Conservation (phyloP, 2,113 vertebrate species). For the Geococcyx californianus region DNA sequence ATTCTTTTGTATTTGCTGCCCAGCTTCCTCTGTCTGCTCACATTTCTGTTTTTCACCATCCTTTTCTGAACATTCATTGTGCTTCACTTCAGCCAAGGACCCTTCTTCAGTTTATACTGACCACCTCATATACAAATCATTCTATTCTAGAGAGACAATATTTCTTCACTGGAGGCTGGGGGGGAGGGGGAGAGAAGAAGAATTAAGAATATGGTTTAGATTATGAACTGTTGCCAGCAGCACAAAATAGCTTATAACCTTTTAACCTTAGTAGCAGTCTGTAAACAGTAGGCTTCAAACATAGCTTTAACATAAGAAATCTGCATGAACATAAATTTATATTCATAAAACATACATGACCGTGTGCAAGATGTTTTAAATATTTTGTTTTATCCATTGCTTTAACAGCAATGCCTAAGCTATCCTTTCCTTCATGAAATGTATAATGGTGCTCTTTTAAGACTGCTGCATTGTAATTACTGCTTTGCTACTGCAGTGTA, state of each 20-base stretch:
- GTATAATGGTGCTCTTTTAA: conserved; percentile 53
- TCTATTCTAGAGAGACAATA: conserved; percentile 23
- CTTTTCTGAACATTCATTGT: not conserved
- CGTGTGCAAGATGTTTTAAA: not conserved
- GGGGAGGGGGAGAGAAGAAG: not conserved
- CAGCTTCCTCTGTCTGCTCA: not conserved
- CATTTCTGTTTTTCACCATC: not conserved
- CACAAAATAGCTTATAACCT: not conserved
- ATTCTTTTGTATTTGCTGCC: not conserved
- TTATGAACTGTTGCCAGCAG: not conserved
- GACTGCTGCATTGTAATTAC: conserved; percentile 53
- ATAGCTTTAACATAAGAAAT: not conserved
- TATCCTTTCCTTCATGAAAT: conserved; percentile 17
- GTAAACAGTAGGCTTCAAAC: not conserved
- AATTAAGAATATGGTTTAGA: conserved; percentile 13
- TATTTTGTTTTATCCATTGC: conserved; percentile 4
- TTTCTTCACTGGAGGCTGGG: not conserved
- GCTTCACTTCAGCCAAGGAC: not conserved
- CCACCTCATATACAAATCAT: not conserved
- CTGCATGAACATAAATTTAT: not conserved
- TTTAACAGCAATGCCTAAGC: conserved; percentile 3
- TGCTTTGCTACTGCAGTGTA: conserved; percentile 22
- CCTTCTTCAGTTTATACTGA: not conserved
- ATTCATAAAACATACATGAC: conserved; percentile 24
- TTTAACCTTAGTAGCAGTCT: not conserved